Conservation (phyloP, 2,888 invertebrate genomes). For the Eudasyphora cyanicolor region DNA sequence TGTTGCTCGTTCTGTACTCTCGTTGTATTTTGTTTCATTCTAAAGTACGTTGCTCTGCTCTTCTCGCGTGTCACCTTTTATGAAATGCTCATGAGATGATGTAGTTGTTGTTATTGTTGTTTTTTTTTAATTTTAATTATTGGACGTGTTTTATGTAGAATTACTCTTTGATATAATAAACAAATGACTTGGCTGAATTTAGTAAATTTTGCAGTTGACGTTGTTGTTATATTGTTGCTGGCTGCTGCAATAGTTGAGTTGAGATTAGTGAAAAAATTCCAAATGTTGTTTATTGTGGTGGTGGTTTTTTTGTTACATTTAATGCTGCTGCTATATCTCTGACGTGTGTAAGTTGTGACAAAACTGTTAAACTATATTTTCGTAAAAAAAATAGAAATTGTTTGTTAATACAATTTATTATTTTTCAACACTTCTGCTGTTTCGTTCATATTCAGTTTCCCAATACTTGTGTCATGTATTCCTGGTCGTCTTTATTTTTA, state of each 20-base stretch:
- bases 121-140: conserved; percentile 36
- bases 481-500: too few relatives aligned
- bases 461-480: conserved; percentile 28
- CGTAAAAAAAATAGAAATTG: conserved; percentile 5
- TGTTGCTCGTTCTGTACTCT: conserved; percentile 39
- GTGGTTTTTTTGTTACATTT: conserved; percentile 22
- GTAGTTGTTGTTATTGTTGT: conserved; percentile 5
- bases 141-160: conserved; percentile 52
- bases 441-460: conserved; percentile 6
- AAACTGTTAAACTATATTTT: conserved; percentile 35
- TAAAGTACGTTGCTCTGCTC: conserved; percentile 27
- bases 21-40: conserved; percentile 13
- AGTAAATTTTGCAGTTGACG: background rate
- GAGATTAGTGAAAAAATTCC: conserved; percentile 44
- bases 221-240: conserved; percentile 23
- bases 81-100: conserved; percentile 10
- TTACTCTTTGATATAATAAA: conserved; percentile 38
- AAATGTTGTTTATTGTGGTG: conserved; percentile 35
- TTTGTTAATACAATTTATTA: conserved; percentile 9
- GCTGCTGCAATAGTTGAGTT: conserved; percentile 10
- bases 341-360: conserved; percentile 52
- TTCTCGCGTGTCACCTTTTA: background rate
- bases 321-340: conserved; percentile 55
- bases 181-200: conserved; percentile 29
- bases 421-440: background rate